A percentile compares a stretch with the other conserved stretches of the same genome.
phyloP scores from a whole-genome alignment of 2,113 vertebrate species.

The Dromiciops gliroides region DNA sequence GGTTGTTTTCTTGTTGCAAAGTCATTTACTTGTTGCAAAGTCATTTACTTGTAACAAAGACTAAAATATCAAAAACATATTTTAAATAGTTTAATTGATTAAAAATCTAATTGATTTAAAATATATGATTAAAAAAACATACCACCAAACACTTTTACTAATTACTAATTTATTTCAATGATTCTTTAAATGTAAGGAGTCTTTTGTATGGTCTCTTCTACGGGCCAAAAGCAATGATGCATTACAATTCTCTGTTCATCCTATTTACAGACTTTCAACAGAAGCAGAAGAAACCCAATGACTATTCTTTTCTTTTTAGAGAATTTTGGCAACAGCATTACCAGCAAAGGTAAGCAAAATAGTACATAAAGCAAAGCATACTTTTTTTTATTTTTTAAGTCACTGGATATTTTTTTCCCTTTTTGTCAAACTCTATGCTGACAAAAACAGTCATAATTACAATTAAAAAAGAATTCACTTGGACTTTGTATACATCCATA shows the following conservation, averaged over 20 bases:
- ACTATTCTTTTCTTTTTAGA: constrained; percentile 64
- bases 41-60: too few relatives aligned
- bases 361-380: constrained; percentile 60
- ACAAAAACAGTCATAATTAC: constrained; percentile 17
- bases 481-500: too few relatives aligned
- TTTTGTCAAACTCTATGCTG: constrained; percentile 24
- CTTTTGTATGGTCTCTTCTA: constrained; percentile 73
- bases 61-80: too few relatives aligned
- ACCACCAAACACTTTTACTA: not conserved
- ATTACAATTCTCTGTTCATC: constrained; percentile 69
- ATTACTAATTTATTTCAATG: constrained; percentile 74
- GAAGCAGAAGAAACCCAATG: constrained; percentile 81
- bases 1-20: too few relatives aligned
- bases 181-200: constrained; percentile 74
- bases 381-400: constrained; percentile 67
- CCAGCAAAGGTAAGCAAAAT: constrained; percentile 67
- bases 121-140: too few relatives aligned
- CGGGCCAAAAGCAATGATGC: constrained; percentile 80
- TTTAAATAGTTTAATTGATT: too few relatives aligned
- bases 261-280: constrained; percentile 81
- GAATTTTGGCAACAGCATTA: constrained; percentile 68
- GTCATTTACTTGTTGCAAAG: too few relatives aligned
- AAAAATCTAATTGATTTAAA: too few relatives aligned
- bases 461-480: too few relatives aligned
- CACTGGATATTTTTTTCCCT: constrained; percentile 28